phyloP scores from a whole-genome alignment of 2,797 vertebrate genomes.

The Falco cherrug region DNA sequence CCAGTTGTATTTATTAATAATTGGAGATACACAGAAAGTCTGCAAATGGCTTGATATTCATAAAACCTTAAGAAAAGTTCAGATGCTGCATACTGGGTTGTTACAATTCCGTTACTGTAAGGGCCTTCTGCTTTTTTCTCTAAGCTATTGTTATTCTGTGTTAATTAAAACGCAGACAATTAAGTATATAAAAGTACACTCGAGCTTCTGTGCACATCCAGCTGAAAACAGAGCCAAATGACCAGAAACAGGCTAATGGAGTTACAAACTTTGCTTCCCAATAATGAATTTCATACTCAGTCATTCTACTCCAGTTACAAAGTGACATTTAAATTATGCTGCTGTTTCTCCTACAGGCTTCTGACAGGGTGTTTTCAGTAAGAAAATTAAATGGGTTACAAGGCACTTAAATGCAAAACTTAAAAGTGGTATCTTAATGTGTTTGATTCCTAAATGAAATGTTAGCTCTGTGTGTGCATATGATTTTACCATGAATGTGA shows the following conservation, averaged over 20 bases:
- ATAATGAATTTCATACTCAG: too few relatives aligned
- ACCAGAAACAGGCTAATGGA: not conserved
- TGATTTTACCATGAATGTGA: not conserved
- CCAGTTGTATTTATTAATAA: not conserved
- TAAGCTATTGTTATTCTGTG: not conserved
- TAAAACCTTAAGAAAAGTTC: not conserved
- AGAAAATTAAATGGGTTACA: conserved; percentile 55
- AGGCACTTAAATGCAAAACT: conserved; percentile 29
- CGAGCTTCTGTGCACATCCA: not conserved
- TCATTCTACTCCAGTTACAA: not conserved
- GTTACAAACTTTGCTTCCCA: not conserved
- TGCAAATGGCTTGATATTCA: not conserved
- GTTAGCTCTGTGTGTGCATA: not conserved
- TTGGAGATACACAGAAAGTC: not conserved
- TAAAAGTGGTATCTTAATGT: conserved; percentile 32
- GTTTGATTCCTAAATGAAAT: conserved; percentile 20
- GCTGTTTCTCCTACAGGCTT: conserved; percentile 33
- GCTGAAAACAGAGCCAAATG: conserved; percentile 12
- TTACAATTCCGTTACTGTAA: not conserved
- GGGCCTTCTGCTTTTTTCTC: not conserved
- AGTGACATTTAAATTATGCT: conserved; percentile 61
- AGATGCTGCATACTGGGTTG: not conserved
- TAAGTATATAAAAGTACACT: not conserved
- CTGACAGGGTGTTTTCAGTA: conserved; percentile 31
- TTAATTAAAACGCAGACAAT: conserved; percentile 35